These are phyloP conservation scores for Centroberyx gerrardi DNA, from an alignment of 2,797 vertebrate genomes.

Conservation along the genomic window DNA sequence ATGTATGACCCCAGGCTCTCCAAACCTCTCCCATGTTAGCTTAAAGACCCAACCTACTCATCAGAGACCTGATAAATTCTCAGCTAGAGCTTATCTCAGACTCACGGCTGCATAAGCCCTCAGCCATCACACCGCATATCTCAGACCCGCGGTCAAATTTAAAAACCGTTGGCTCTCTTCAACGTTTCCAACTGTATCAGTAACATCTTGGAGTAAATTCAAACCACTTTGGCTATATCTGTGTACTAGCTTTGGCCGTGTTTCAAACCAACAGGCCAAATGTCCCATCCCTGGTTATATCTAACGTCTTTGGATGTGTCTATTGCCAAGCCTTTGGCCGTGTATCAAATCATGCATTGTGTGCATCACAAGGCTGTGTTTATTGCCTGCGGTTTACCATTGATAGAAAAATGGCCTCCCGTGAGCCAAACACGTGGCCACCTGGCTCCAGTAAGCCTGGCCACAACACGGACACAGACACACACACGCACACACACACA, in stretches of 20 bases:
- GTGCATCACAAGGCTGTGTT: constrained; percentile 65
- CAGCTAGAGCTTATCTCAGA: constrained; percentile 8
- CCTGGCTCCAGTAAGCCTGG: constrained; percentile 77
- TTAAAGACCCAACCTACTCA: constrained; percentile 36
- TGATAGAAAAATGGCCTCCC: constrained; percentile 60
- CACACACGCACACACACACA: constrained; percentile 16
- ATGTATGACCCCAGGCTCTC: background rate
- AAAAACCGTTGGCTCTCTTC: constrained; percentile 29
- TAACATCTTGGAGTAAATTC: constrained; percentile 48
- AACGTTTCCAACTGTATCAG: constrained; percentile 2
- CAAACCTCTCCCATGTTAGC: constrained; percentile 38
- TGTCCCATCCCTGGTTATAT: constrained; percentile 52
- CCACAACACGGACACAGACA: constrained; percentile 50
- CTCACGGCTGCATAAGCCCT: background rate
- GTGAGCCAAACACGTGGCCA: constrained; percentile 74
- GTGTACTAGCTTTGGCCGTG: constrained; percentile 25
- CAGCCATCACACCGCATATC: background rate
- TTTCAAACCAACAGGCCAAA: constrained; percentile 40
- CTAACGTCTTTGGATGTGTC: constrained; percentile 40
- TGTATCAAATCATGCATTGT: constrained; percentile 34
- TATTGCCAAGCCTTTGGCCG: constrained; percentile 54
- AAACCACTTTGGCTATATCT: constrained; percentile 43
- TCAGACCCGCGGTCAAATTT: constrained; percentile 13
- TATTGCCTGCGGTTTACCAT: constrained; percentile 67
- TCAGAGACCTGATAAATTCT: constrained; percentile 37